Evolutionary conservation across 1,140 invertebrate genomes (phyloP).

Genomic region (Drosophila erecta): DNA sequence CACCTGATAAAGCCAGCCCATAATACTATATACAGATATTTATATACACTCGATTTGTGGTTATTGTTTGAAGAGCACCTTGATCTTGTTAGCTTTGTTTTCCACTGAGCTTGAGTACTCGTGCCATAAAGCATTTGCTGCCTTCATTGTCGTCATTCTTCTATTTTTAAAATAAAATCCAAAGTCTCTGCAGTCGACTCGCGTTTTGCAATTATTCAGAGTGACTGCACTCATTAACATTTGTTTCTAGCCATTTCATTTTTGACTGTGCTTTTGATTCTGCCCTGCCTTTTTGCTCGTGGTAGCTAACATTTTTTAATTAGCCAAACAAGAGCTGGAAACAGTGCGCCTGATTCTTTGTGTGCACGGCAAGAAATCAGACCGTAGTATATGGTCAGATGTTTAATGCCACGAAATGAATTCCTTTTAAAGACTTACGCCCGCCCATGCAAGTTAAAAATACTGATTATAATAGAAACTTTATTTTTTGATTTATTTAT

Average conservation of each 20-base stretch:
- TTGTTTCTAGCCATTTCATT: constrained; percentile 46
- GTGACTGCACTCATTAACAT: constrained; percentile 75
- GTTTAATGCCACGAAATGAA: no score
- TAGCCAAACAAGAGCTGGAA: constrained; percentile 47
- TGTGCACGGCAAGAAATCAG: background rate
- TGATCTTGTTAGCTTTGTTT: constrained; percentile 32
- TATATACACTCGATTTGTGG: constrained; percentile 28
- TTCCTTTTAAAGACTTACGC: no score
- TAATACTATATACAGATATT: constrained; percentile 5
- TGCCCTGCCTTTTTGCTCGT: constrained; percentile 10
- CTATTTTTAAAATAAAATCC: constrained; percentile 25
- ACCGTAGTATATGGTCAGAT: no score
- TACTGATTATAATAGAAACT: no score
- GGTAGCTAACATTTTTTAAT: constrained; percentile 61
- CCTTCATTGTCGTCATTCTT: constrained; percentile 43
- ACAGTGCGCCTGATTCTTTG: background rate
- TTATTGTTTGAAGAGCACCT: constrained; percentile 32
- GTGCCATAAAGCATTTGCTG: constrained; percentile 11
- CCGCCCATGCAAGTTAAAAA: no score
- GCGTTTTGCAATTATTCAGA: constrained; percentile 53
- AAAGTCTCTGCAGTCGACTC: background rate
- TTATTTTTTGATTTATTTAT: background rate
- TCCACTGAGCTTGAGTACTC: background rate
- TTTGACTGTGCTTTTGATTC: constrained; percentile 27
- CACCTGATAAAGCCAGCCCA: constrained; percentile 57